A percentile compares a stretch with the other conserved stretches of the same genome.
Conservation (phyloP, 2,113 vertebrate species). For the Reinhardtius hippoglossoides region DNA sequence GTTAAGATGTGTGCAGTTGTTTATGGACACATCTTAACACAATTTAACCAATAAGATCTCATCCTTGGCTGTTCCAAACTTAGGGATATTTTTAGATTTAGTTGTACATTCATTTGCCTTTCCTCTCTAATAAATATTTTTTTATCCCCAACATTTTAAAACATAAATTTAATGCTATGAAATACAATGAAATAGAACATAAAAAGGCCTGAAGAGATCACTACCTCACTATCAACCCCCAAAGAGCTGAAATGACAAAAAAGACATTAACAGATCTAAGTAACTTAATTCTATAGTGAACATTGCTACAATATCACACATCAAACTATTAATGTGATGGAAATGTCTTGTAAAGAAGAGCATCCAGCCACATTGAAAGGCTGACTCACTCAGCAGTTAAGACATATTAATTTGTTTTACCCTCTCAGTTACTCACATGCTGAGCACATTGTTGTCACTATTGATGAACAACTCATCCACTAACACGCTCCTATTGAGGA, state of each 20-base stretch:
- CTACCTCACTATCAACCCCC: not conserved
- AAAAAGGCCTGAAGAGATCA: not conserved
- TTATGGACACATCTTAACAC: not conserved
- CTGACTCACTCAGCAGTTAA: conserved; percentile 34
- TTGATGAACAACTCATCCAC: conserved; percentile 54
- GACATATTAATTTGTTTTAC: conserved; percentile 28
- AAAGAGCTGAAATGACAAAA: not conserved
- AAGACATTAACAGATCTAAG: not conserved
- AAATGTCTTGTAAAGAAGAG: conserved; percentile 1
- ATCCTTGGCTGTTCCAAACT: not conserved
- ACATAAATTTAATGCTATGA: not conserved
- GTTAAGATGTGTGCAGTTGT: not conserved
- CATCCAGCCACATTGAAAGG: not conserved
- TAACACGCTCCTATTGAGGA: conserved; percentile 23
- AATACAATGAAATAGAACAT: not conserved
- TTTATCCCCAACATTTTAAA: not conserved
- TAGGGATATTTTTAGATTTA: not conserved
- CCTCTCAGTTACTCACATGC: conserved; percentile 60
- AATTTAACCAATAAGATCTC: not conserved
- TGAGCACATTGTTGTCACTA: conserved; percentile 61
- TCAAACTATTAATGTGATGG: not conserved
- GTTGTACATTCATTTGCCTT: no score
- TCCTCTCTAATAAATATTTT: not conserved
- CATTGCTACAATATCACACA: not conserved
- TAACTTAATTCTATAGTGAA: not conserved